Evolutionary conservation across 1,140 invertebrate species (phyloP).

Genomic region (Cydia amplana): DNA sequence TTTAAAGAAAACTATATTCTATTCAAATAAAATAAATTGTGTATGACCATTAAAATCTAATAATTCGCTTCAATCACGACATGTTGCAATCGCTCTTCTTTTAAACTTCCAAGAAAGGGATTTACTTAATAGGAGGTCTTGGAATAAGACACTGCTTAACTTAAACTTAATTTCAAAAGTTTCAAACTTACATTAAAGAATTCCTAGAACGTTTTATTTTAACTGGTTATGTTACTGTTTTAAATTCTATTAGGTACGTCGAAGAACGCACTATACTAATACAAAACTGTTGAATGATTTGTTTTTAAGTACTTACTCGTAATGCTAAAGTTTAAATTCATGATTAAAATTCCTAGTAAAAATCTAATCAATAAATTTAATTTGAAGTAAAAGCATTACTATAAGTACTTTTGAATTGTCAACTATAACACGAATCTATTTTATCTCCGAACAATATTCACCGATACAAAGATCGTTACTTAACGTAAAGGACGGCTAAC

Average conservation of each 20-base stretch:
- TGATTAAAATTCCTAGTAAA: neutral
- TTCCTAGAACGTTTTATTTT: slow-evolving; percentile 3
- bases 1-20: too few relatives aligned
- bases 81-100: neutral
- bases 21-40: too few relatives aligned
- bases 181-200: slow-evolving; percentile 23
- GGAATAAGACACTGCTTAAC: slow-evolving; percentile 1
- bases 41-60: neutral
- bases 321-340: neutral
- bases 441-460: slow-evolving; percentile 2
- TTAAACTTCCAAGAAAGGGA: slow-evolving; percentile 17
- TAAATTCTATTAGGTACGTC: neutral
- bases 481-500: slow-evolving; percentile 11
- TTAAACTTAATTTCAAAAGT: neutral
- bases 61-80: neutral
- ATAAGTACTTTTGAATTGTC: neutral
- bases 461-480: slow-evolving; percentile 11
- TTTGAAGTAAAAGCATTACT: neutral
- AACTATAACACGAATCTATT: neutral
- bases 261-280: neutral
- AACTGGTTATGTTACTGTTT: neutral
- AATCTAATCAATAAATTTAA: neutral
- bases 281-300: neutral
- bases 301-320: too few relatives aligned
- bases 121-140: slow-evolving; percentile 15